Evolutionary conservation across 1,140 invertebrate species (phyloP), one percentile per base, ranked within the genome.

Genomic region (Berghia stephanieae): DNA sequence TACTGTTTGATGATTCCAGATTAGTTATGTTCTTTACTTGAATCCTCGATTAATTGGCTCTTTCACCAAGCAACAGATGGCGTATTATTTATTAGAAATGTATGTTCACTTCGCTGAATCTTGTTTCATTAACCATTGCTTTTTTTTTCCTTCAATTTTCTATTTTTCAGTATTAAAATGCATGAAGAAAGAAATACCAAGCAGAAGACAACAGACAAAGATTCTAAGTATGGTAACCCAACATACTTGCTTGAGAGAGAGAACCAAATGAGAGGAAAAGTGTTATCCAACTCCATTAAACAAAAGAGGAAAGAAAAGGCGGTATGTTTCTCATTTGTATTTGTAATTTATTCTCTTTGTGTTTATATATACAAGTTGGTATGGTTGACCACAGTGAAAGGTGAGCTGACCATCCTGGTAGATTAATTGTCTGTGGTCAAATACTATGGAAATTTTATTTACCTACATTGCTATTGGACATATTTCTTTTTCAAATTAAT

Each of bases 271-370:
- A 92, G 94, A 67, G 96, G 97, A 3, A 99, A 99, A 91, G 94
- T 99, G 27, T 90, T 99, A 0, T 99, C 97, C 0, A 99, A 99
- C 87, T 99, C 98, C 94, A 98, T 99, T 76, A 99, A 99, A 91
- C 98, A 99, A 89, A 99, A 99, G 90, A 92, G 98, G 1, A 99
- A 99, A 90, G 98, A 99, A 90, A 99, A 99, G 87, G 97, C 96
- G 75, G 90, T 91, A 85, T 86, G 88, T 86, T 36, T 49, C 79
- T 66, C 24, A 42, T 40, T 3, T 0, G 4, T 36, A 1, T 70
- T 52, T 69, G 5, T 27, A 68, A 6, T 34, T 38, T 75, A 68
- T 72, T 49, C 43, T 49, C 21, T 27, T 72, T 27, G 8, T 27
- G 36, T 34, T 6, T 46, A 18, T 49, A 18, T 27, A 21, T 49